Conservation (phyloP, 2,888 invertebrate genomes). For the Rutpela maculata region DNA sequence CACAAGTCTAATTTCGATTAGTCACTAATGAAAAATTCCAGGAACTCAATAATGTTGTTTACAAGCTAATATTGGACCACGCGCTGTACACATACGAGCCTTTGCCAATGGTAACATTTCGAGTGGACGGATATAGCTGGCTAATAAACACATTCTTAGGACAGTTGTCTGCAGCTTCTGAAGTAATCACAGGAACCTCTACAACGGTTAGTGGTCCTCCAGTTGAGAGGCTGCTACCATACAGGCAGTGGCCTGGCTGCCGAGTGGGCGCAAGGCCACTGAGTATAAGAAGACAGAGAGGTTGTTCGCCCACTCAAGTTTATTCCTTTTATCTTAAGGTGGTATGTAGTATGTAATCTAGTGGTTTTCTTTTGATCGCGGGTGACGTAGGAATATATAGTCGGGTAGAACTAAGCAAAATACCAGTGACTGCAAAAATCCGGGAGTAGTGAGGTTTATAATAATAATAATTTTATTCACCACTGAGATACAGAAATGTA, state of each 20-base stretch:
- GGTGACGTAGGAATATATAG: background rate
- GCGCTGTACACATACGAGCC: constrained; percentile 11
- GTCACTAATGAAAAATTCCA: constrained; percentile 35
- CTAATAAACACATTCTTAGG: constrained; percentile 44
- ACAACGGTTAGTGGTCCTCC: constrained; percentile 40
- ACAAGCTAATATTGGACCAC: constrained; percentile 25
- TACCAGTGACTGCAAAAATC: too few relatives aligned
- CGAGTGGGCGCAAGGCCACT: constrained; percentile 1
- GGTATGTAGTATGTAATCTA: background rate
- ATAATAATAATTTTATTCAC: too few relatives aligned
- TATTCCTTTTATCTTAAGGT: constrained; percentile 3
- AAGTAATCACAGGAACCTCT: constrained; percentile 38
- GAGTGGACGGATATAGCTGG: constrained; percentile 36
- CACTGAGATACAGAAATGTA: too few relatives aligned
- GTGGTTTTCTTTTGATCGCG: background rate
- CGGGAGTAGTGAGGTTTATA: too few relatives aligned
- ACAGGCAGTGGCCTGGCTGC: background rate
- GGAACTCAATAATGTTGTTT: constrained; percentile 41
- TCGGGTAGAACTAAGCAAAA: too few relatives aligned
- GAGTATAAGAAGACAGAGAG: background rate
- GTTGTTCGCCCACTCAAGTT: constrained; percentile 1
- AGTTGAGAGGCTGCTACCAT: constrained; percentile 39
- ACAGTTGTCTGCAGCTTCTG: constrained; percentile 24
- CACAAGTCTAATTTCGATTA: constrained; percentile 25
- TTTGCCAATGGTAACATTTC: constrained; percentile 30